Evolutionary conservation across 2,888 invertebrate species (phyloP), one percentile per base, ranked within the genome.

Genomic region (Harpagoxenus sublaevis): DNA sequence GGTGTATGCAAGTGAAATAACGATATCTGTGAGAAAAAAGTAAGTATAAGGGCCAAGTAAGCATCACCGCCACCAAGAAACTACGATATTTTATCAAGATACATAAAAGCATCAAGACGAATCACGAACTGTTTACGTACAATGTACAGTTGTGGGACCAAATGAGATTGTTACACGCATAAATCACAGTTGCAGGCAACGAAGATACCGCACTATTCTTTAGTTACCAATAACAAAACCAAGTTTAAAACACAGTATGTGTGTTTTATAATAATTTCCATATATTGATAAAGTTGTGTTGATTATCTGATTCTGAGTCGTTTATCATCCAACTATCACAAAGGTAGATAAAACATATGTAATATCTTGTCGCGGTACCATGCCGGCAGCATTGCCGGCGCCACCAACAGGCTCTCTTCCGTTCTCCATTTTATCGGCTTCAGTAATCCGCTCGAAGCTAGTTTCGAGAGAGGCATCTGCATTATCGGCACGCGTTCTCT

Each of bases 11-110:
- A 28, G 63, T 77, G 53, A 45, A 66, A 51, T 48, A 68, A 79
- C 60, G 48, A 77, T 42, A 66, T 53, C 3, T 31, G 39, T 62
- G 60, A 39, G 10, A 28, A 57, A 60, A 73, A 57, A 31, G n/a
- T 60, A 78, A 23, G 23, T 23, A 23, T 23, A 23, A 68, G 39
- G 31, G 82, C 42, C 51, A 65, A 51, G 31, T 68, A 87, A 91
- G 83, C 90, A 85, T 53, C 81, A 77, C 48, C 66, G 84, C 71
- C 83, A 85, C 65, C 87, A 85, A 74, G 10, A 85, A 39, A 75
- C 87, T 84, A 87, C 53, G 70, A 84, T 83, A 86, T 12, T 45
- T 62, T 70, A 73, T 62, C 28, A 83, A 90, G 82, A 81, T 84
- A 86, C 88, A 85, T 63, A 86, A 35, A 78, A 87, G 79, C 86